Base-by-base conservation (phyloP, 2,797 vertebrate genomes). In the Darevskia nairensis region DNA sequence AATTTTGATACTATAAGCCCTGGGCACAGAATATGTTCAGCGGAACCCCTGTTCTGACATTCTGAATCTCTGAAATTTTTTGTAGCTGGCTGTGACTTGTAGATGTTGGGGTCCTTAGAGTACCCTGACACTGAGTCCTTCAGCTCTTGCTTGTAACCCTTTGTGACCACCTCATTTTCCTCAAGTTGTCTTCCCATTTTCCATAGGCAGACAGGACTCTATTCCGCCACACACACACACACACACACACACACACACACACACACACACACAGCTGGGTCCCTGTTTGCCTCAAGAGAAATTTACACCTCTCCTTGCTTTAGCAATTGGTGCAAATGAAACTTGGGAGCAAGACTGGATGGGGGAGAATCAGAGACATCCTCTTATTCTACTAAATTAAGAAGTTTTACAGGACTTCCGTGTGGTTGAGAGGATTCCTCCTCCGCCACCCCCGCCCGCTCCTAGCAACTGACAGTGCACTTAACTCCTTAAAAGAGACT, bases 401-500 rank as follows among this genome's bases (percentile, higher is more conserved):
- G 85, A 83, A 29, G 80, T 93, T 94, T 87, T 91, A 84, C 68
- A 80, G 83, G 89, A 80, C 72, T 89, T 88, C 76, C 71, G 27
- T 82, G 87, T 88, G 92, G 89, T 91, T 17, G 39, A 87, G 87
- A 39, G 50, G 79, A 88, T 82, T 84, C 90, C 79, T 61, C 55
- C 32, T 29, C 27, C 17, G 7, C 61, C 21, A 19, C n/a, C 64
- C 10, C 29, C 0, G 27, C 7, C 78, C 13, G 8, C 69, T 95
- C 93, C 88, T 86, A 89, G 78, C 91, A 93, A 95, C 91, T 93
- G 94, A 66, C 71, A 87, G 92, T 88, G 86, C 90, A 94, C 89
- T 95, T 91, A 93, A 93, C 92, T 92, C 91, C 91, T 94, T 85
- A 92, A 86, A 94, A 90, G 88, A 89, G 92, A 94, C 91, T 91